Evolutionary conservation across 2,113 vertebrate genomes (phyloP), one percentile per base, ranked within the genome.

Genomic region (Lota lota): DNA sequence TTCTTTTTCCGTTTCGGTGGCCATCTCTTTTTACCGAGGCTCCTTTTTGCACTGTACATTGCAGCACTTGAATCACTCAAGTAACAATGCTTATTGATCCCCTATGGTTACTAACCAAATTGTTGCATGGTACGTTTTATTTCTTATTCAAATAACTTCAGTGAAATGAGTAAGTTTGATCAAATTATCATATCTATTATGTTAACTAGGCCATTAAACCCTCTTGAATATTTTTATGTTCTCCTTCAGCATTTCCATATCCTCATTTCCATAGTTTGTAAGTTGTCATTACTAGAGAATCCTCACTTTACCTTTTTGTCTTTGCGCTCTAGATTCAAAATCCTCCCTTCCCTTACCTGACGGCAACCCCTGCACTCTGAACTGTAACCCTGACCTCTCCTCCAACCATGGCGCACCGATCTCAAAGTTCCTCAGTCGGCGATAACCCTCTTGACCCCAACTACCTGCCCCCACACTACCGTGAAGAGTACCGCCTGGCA

Each of bases 401-500:
- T 79, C n/a, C 78, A 84, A 87, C 33, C 80, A 99, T 99, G 97
- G 91, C 97, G 62, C 95, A 94, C 57, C 95, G 94, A n/a, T 99
- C 97, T 11, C 97, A 99, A 87, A 94, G 94, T 76, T 98, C 96
- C 61, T 97, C 95, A 0, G 83, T 96, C 77, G 96, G 96, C 60
- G 96, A 98, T 47, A 97, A 99, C 83, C 95, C 96, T 0, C 87
- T 95, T 0, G 95, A 98, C 61, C 95, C 95, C 0, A 96, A 96
- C 82, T 96, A 96, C 79, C 91, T 99, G 12, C 92, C 95, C 0
- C 97, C 96, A 0, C 97, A 98, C 80, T 99, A 99, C 84, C 94
- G 95, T 47, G 97, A 99, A 74, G 96, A 98, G 71, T 99, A 99
- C 74, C 97, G 97, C 18, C 80, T 99, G 24, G 97, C 97, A 0